Evolutionary conservation across 2,113 vertebrate genomes (phyloP).

Genomic region (Engraulis encrasicolus): DNA sequence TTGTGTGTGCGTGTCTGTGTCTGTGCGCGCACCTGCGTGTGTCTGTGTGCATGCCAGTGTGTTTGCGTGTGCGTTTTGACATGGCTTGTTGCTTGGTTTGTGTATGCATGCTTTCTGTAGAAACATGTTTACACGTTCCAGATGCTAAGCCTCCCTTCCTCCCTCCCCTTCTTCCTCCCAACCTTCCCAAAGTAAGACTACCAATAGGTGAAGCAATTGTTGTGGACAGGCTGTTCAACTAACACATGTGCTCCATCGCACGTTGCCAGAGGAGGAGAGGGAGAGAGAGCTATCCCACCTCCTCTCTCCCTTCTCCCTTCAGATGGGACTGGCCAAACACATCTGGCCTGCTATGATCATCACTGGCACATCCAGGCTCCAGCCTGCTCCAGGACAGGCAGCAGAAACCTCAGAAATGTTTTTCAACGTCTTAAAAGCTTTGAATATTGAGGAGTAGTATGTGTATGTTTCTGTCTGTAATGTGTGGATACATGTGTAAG

Average conservation of each 20-base stretch:
- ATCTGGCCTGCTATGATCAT: not conserved
- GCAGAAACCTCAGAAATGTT: not conserved
- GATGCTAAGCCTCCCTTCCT: too few species aligned
- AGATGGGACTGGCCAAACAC: not conserved
- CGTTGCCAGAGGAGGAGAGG: not conserved
- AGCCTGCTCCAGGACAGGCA: not conserved
- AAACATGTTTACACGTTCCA: conserved; percentile 7
- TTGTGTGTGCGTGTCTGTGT: not conserved
- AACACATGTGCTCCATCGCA: not conserved
- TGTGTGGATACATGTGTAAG: not conserved
- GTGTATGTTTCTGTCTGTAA: conserved; percentile 9
- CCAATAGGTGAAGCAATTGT: not conserved
- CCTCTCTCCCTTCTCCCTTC: not conserved
- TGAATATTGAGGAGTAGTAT: too few species aligned
- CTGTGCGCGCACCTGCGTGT: too few species aligned
- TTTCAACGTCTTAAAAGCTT: not conserved
- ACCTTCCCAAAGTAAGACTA: not conserved
- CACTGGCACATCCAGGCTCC: not conserved
- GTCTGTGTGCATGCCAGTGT: not conserved
- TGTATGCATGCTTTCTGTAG: not conserved
- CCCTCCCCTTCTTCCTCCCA: not conserved
- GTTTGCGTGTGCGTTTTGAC: not conserved
- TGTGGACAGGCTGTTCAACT: not conserved
- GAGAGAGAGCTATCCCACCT: not conserved
- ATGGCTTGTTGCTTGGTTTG: not conserved